These are phyloP conservation scores for Prunella fulvescens DNA, from an alignment of 2,113 vertebrate genomes.

Conservation along the genomic window DNA sequence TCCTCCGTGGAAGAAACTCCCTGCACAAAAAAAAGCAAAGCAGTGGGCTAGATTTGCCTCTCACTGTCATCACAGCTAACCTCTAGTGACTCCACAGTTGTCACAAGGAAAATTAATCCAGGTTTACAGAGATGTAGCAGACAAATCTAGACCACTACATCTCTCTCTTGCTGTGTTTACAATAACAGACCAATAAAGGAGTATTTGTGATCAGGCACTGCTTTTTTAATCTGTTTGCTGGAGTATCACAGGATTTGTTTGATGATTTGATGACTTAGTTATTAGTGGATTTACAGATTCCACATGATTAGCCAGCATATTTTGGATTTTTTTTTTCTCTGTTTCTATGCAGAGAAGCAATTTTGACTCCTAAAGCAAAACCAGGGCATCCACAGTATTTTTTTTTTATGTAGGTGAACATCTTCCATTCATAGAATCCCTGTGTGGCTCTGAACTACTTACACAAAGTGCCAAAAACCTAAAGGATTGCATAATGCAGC, in stretches of 20 bases:
- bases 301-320: not conserved
- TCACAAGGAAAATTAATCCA: conserved; percentile 4
- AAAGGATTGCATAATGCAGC: not conserved
- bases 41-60: not conserved
- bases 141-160: not conserved
- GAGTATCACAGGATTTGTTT: conserved; percentile 8
- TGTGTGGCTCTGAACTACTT: not conserved
- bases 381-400: not conserved
- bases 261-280: conserved; percentile 8
- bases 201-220: not conserved
- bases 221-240: conserved; percentile 28
- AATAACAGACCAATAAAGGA: not conserved
- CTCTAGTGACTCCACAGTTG: not conserved
- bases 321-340: not conserved
- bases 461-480: not conserved
- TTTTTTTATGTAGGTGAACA: not conserved
- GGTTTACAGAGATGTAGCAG: not conserved
- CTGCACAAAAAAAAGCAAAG: not conserved
- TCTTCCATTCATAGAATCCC: not conserved
- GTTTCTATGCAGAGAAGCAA: not conserved
- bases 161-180: not conserved
- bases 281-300: not conserved
- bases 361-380: not conserved
- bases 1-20: not conserved
- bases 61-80: not conserved